Evolutionary conservation across 2,113 vertebrate species (phyloP).

Genomic region (Caranx melampygus): DNA sequence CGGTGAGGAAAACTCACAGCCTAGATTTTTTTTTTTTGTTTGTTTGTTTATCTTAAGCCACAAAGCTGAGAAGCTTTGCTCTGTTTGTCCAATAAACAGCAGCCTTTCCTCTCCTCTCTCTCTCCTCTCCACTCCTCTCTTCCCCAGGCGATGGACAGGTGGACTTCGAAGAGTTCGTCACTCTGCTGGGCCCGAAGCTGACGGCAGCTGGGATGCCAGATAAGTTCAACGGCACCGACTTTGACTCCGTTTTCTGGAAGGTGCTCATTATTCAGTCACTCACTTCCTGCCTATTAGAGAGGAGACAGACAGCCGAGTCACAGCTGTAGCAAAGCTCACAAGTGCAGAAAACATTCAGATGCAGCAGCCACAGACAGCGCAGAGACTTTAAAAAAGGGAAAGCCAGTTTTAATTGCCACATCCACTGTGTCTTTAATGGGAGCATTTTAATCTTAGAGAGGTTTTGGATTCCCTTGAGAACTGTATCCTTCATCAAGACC

Average conservation of each 20-base stretch:
- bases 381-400: conserved; percentile 15
- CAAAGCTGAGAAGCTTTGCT: neutral
- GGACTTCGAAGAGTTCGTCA: conserved; percentile 99
- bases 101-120: too few species aligned
- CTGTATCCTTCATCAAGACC: conserved; percentile 4
- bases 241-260: conserved; percentile 99
- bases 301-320: neutral
- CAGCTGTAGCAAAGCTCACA: conserved; percentile 10
- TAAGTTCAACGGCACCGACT: conserved; percentile 95
- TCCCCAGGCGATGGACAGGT: conserved; percentile 93
- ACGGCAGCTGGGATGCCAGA: conserved; percentile 94
- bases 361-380: neutral
- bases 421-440: conserved; percentile 20
- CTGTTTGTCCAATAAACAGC: neutral
- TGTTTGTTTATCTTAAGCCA: neutral
- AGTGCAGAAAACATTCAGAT: conserved; percentile 16
- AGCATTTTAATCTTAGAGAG: conserved; percentile 24
- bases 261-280: conserved; percentile 79
- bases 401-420: conserved; percentile 41
- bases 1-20: conserved; percentile 81
- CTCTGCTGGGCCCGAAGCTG: conserved; percentile 94
- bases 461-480: conserved; percentile 27
- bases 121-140: neutral
- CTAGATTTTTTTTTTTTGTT: neutral
- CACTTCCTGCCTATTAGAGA: conserved; percentile 57